Evolutionary conservation across 2,888 invertebrate genomes (phyloP).

Genomic region (Eupithecia vulgata): DNA sequence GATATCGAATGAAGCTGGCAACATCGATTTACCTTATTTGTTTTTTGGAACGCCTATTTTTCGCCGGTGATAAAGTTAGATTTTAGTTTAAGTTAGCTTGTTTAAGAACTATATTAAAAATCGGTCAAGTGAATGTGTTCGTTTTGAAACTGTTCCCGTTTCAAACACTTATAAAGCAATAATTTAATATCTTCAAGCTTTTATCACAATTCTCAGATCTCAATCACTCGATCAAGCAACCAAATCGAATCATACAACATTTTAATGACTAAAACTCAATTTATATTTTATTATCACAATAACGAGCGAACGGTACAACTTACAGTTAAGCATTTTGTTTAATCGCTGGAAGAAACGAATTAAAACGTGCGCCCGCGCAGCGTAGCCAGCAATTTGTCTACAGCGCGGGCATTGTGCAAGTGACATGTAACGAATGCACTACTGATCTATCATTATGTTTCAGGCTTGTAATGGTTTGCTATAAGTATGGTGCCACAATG

Average conservation of each 20-base stretch:
- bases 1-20: neutral
- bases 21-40: neutral
- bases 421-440: conserved; percentile 38
- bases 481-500: neutral
- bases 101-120: neutral
- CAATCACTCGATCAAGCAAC: conserved; percentile 12
- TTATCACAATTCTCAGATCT: neutral
- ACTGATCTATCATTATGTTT: conserved; percentile 32
- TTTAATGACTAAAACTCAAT: conserved; percentile 31
- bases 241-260: conserved; percentile 20
- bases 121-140: neutral
- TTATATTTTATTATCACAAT: conserved; percentile 34
- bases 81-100: neutral
- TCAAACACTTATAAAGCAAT: neutral
- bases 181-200: neutral
- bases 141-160: neutral
- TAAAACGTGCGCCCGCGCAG: conserved; percentile 42
- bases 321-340: conserved; percentile 48
- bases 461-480: neutral
- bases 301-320: conserved; percentile 40
- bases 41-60: neutral
- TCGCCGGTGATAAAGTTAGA: neutral
- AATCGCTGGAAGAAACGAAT: conserved; percentile 44
- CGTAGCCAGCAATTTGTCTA: conserved; percentile 40
- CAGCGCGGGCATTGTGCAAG: conserved; percentile 43